Percentiles rank a stretch among this genome's conserved stretches.
Conservation (phyloP, 2,797 vertebrate genomes). For the Jordanella pulchra region DNA sequence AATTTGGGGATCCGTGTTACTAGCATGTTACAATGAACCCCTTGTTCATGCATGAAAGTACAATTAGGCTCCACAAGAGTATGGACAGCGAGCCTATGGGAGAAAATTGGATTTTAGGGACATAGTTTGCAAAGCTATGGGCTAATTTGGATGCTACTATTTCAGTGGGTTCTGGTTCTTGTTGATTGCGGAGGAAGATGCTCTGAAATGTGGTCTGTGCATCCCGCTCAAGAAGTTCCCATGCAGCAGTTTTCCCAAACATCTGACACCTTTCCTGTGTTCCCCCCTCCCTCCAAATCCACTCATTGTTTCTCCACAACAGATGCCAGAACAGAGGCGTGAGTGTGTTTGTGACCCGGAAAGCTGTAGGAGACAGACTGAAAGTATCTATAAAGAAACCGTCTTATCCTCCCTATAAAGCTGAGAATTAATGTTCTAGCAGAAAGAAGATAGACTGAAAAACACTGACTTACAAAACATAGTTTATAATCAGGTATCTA, state of each 20-base stretch:
- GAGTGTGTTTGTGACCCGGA: slow-evolving; percentile 41
- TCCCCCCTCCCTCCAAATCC: slow-evolving; percentile 52
- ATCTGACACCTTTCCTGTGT: slow-evolving; percentile 52
- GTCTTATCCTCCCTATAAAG: slow-evolving; percentile 38
- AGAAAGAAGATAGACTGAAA: slow-evolving; percentile 8
- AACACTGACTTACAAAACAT: slow-evolving; percentile 5
- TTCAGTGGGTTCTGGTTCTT: slow-evolving; percentile 5
- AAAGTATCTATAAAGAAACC: slow-evolving; percentile 58
- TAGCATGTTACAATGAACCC: slow-evolving; percentile 72
- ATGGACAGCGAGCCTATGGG: slow-evolving; percentile 33
- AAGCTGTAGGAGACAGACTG: slow-evolving; percentile 65
- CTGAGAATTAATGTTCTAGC: slow-evolving; percentile 43
- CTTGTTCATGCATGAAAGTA: slow-evolving; percentile 72
- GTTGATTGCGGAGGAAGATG: neutral
- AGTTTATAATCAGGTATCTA: slow-evolving; percentile 6
- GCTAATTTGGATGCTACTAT: slow-evolving; percentile 38
- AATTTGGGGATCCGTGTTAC: slow-evolving; percentile 73
- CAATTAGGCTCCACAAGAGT: slow-evolving; percentile 51
- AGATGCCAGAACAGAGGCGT: slow-evolving; percentile 61
- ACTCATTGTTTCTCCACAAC: slow-evolving; percentile 65
- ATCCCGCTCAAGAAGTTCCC: slow-evolving; percentile 42
- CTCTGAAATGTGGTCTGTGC: slow-evolving; percentile 18
- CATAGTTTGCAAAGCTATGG: slow-evolving; percentile 44
- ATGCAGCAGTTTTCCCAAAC: slow-evolving; percentile 61
- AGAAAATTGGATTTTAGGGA: slow-evolving; percentile 45